A percentile compares a stretch with the other conserved stretches of the same genome.
Evolutionary conservation across 2,888 invertebrate species (phyloP).

Genomic region (Andrena hattorfiana): DNA sequence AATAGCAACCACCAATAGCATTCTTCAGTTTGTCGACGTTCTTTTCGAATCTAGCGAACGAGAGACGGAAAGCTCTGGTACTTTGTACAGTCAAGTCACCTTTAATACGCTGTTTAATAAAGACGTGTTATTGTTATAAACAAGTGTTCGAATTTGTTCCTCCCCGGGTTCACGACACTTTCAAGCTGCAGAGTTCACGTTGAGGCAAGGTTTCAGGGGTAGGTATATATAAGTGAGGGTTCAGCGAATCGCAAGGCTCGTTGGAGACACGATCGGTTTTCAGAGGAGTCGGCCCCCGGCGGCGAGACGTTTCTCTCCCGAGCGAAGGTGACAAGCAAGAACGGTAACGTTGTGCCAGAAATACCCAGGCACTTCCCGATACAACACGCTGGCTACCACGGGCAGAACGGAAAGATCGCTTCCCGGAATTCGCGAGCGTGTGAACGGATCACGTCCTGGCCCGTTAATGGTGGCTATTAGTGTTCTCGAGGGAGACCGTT

Average conservation of each 20-base stretch:
- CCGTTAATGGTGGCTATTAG: conserved; percentile 73
- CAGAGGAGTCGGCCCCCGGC: neutral
- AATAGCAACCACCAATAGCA: too few species aligned
- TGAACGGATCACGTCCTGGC: conserved; percentile 67
- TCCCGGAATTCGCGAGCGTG: conserved; percentile 70
- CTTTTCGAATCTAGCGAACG: too few species aligned
- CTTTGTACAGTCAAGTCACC: too few species aligned
- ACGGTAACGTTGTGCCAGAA: conserved; percentile 56
- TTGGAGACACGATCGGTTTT: neutral
- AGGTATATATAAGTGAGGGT: neutral
- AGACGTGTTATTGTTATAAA: too few species aligned
- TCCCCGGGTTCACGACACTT: too few species aligned
- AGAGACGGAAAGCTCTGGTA: too few species aligned
- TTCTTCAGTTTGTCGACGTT: too few species aligned
- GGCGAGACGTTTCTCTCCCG: neutral
- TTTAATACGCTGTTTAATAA: too few species aligned
- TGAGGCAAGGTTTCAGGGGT: too few species aligned
- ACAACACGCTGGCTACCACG: conserved; percentile 29
- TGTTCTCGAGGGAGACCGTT: conserved; percentile 65
- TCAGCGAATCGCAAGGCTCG: neutral
- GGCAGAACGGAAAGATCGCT: conserved; percentile 62
- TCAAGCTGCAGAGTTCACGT: too few species aligned
- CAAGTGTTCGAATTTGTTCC: too few species aligned
- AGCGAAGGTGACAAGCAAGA: conserved; percentile 48
- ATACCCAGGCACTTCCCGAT: conserved; percentile 46